Evolutionary conservation across 2,888 invertebrate genomes (phyloP), one percentile per base, ranked within the genome.

Genomic region (Brenthis ino): DNA sequence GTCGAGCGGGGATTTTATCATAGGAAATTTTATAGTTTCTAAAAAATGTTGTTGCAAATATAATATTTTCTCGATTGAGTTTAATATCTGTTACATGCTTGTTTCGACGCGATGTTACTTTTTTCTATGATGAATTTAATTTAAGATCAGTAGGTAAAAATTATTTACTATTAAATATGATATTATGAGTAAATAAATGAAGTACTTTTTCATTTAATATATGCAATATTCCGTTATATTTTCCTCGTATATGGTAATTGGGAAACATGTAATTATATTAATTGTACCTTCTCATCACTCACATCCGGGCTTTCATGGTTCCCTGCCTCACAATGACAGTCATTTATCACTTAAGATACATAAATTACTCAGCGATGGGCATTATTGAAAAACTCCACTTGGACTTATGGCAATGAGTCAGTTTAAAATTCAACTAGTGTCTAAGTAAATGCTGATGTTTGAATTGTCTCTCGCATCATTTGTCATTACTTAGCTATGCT

Each of bases 401-500:
- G 65, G 74, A 66, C 65, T 73, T 72, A 69, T 67, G 53, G 55
- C 63, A 57, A 63, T 79, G 79, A 79, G 63, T 79, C 79, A 79
- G 65, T 72, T 65, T 50, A 51, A 68, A 57, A 63, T 63, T 63
- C 43, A 63, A 63, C 53, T 43, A 6, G 53, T 37, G 53, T 43
- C 53, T 51, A 13, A 56, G 56, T 50, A 68, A 64, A 33, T 68
- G 37, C 11, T 24, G 58, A 69, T 74, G 73, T 67, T 69, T 71
- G 68, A 72, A 67, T 69, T 58, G 72, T 70, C 70, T 67, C 73
- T 73, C 72, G 71, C 60, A 55, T 64, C 74, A 68, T 77, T 79
- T 80, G 84, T 89, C 88, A 88, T 81, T 81, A 77, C 79, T 82
- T 70, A 77, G 80, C 78, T 82, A 87, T 85, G 81, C 74, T 74